Evolutionary conservation across 2,888 invertebrate species (phyloP), one percentile per base, ranked within the genome.

Genomic region (Rhingia rostrata): DNA sequence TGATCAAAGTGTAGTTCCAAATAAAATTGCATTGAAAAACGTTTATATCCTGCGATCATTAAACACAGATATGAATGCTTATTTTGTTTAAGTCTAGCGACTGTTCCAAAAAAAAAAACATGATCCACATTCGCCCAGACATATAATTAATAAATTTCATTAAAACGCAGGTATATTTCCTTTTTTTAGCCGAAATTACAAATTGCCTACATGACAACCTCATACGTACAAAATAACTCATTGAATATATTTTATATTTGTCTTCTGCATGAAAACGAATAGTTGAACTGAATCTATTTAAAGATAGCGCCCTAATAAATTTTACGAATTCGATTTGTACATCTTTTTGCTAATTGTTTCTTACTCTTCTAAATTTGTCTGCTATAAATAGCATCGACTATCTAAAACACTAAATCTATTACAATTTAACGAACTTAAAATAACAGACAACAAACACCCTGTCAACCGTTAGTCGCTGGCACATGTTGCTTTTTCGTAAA

Each of bases 251-350:
- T 22, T 30, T 30, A 4, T 10, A 49, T 30, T 45, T 47, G 22
- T 22, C 22, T 22, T 22, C 22, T 22, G 47, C 47, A 63, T 22
- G 33, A 6, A 60, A 60, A 60, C 32, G 33, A n/a, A 22, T 12
- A 45, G 0, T 45, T 33, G 2, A 22, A 66, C 9, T 45, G 41
- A 54, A 56, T 47, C 73, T 73, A 73, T 73, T 73, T 73, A 39
- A n/a, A 47, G 45, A 33, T n/a, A 64, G 63, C 63, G 63, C 63
- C 54, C 63, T 39, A 73, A 73, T 73, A 73, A 63, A 73, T 73
- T 53, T 45, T 56, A 3, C 54, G 43, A 32, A 53, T 61, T 61
- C 72, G 43, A 72, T 49, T 58, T 12, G 39, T 47, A n/a, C n/a
- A n/a, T 58, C 6, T 30, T 51, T 60, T 53, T 60, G 6, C 45